Conservation (phyloP, 2,113 vertebrate species). For the Penelope pileata region DNA sequence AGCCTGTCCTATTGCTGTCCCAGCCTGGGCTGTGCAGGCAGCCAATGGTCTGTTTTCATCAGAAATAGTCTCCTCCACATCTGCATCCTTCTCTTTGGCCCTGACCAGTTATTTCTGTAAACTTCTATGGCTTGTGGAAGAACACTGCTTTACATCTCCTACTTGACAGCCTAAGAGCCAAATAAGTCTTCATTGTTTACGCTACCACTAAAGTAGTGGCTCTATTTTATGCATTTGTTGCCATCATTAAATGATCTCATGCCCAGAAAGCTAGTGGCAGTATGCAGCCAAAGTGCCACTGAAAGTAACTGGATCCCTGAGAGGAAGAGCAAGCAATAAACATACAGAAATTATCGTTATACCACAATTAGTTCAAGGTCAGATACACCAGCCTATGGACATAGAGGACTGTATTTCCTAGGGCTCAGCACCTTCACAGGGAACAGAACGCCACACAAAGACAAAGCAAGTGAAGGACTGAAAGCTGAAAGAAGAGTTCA, state of each 20-base stretch:
- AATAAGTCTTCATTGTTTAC: background rate
- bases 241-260: background rate
- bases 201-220: background rate
- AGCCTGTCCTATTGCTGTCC: background rate
- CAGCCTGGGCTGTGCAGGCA: background rate
- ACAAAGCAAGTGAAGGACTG: background rate
- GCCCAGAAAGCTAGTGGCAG: background rate
- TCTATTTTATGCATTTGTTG: background rate
- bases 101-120: background rate
- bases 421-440: background rate
- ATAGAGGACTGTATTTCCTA: background rate
- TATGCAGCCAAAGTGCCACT: background rate
- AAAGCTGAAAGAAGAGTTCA: background rate
- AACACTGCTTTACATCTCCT: background rate
- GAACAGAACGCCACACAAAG: background rate
- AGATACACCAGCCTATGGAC: background rate
- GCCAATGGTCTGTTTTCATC: background rate
- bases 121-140: background rate
- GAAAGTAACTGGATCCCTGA: background rate
- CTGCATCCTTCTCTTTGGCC: background rate
- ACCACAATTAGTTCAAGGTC: background rate
- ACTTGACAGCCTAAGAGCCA: background rate
- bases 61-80: background rate
- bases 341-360: background rate
- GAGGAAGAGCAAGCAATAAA: background rate